These are phyloP conservation scores for Diadromus collaris DNA, from an alignment of 2,888 invertebrate species.

Conservation along the genomic window DNA sequence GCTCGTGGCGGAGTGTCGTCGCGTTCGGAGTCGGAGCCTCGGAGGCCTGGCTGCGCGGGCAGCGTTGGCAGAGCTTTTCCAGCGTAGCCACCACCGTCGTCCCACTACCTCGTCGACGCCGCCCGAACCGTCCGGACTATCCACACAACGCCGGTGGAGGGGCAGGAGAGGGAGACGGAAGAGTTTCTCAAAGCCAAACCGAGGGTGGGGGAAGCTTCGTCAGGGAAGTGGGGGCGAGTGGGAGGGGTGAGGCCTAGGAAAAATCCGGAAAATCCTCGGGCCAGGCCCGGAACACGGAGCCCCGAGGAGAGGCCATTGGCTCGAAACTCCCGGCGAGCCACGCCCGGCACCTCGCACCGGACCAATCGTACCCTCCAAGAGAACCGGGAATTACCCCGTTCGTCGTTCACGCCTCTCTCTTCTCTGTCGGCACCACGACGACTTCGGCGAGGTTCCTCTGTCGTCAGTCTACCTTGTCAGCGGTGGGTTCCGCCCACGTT, in stretches of 20 bases:
- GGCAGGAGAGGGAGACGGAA: neutral
- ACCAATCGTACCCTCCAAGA: slow-evolving; percentile 47
- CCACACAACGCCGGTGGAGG: neutral
- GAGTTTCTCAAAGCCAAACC: slow-evolving; percentile 24
- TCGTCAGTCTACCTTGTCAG: slow-evolving; percentile 51
- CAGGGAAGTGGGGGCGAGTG: slow-evolving; percentile 27
- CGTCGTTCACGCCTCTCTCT: slow-evolving; percentile 54
- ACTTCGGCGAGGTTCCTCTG: slow-evolving; percentile 38
- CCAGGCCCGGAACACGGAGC: slow-evolving; percentile 49
- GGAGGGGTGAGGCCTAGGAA: slow-evolving; percentile 52
- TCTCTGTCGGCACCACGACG: slow-evolving; percentile 34
- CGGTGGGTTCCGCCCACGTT: slow-evolving; percentile 49
- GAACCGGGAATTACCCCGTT: slow-evolving; percentile 49
- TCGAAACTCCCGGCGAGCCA: slow-evolving; percentile 29
- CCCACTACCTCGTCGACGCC: slow-evolving; percentile 33
- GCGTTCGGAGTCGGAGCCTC: slow-evolving; percentile 59
- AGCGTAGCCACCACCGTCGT: slow-evolving; percentile 56
- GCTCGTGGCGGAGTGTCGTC: slow-evolving; percentile 68
- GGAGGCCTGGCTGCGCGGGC: slow-evolving; percentile 61
- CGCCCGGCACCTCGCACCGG: slow-evolving; percentile 40
- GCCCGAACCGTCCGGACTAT: slow-evolving; percentile 38
- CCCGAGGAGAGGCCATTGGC: slow-evolving; percentile 41
- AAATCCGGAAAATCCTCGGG: slow-evolving; percentile 61
- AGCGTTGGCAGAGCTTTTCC: slow-evolving; percentile 48
- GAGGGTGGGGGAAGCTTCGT: slow-evolving; percentile 26